These are phyloP conservation scores for Plestiodon gilberti DNA, from an alignment of 2,113 vertebrate species.

Conservation along the genomic window DNA sequence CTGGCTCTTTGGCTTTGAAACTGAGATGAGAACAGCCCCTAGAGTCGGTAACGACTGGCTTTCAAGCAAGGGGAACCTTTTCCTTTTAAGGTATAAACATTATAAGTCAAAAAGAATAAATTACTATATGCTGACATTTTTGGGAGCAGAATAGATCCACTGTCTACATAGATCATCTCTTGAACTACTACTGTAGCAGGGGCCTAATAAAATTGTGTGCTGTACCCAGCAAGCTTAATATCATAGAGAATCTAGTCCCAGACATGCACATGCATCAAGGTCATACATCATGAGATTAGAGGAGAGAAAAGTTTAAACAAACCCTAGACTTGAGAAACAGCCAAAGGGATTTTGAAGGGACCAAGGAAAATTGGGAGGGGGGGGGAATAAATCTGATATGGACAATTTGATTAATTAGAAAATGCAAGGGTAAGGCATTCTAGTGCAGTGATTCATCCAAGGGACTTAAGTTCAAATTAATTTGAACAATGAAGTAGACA, in stretches of 20 bases:
- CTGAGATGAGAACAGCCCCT: no score
- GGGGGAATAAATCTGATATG: background rate
- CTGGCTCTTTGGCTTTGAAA: no score
- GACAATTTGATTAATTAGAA: background rate
- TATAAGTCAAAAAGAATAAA: no score
- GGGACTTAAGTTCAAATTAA: constrained; percentile 21
- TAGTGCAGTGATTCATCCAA: background rate
- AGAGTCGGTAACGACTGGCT: no score
- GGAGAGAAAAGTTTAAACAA: background rate
- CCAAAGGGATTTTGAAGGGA: background rate
- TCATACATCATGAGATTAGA: background rate
- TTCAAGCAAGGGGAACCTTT: no score
- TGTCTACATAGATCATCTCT: background rate
- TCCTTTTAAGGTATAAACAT: no score
- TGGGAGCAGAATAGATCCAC: background rate
- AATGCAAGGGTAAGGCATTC: constrained; percentile 21
- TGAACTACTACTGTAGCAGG: background rate
- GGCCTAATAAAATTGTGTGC: background rate
- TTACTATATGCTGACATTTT: background rate
- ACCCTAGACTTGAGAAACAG: background rate
- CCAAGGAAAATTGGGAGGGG: background rate
- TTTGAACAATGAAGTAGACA: background rate
- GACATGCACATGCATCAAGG: background rate
- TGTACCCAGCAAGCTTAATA: background rate
- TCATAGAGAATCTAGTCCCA: background rate